Conservation (phyloP, 2,113 vertebrate species). For the Axis porcinus region DNA sequence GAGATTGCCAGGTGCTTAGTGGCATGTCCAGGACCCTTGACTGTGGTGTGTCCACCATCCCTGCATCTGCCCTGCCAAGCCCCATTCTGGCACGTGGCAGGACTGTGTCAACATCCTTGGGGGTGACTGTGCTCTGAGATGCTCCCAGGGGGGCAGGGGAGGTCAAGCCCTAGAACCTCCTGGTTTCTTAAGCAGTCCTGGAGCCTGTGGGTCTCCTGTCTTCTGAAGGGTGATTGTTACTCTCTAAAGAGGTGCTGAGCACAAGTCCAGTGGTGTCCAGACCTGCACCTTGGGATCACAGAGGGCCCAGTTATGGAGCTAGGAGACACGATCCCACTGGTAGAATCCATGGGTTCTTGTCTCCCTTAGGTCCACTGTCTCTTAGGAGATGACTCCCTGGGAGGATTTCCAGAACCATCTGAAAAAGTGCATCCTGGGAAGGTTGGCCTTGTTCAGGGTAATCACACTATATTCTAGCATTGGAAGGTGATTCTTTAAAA, state of each 20-base stretch:
- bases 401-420: not conserved
- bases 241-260: not conserved
- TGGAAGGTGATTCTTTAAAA: not conserved
- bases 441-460: not conserved
- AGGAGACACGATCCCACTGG: accelerated
- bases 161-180: not conserved
- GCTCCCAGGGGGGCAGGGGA: not conserved
- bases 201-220: not conserved
- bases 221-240: no score
- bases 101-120: not conserved
- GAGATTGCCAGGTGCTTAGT: accelerated
- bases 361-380: accelerated
- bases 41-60: accelerated
- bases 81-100: accelerated
- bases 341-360: no score
- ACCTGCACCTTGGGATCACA: not conserved
- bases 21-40: not conserved
- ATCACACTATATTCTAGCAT: not conserved
- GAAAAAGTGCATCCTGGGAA: not conserved
- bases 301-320: accelerated
- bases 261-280: no score
- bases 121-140: not conserved
- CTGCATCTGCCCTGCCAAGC: accelerated
- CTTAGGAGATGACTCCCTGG: not conserved
- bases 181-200: not conserved